Evolutionary conservation across 2,888 invertebrate genomes (phyloP).

Genomic region (Myopa tessellatipennis): DNA sequence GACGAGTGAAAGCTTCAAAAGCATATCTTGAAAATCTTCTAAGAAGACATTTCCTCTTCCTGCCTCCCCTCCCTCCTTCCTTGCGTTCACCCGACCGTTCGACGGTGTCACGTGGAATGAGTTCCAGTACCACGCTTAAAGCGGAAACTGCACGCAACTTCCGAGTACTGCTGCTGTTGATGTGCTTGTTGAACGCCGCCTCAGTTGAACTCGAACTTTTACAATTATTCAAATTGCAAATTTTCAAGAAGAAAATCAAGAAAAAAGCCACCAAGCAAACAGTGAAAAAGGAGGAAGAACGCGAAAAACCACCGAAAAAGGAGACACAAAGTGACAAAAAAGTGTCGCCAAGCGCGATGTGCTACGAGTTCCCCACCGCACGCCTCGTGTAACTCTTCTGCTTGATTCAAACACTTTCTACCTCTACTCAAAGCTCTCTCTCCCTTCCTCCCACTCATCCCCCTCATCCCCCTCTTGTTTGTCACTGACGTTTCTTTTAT

Average conservation of each 20-base stretch:
- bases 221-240: conserved; percentile 35
- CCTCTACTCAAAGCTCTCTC: neutral
- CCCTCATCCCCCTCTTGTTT: neutral
- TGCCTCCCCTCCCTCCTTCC: neutral
- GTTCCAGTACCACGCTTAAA: neutral
- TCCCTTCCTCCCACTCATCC: neutral
- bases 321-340: neutral
- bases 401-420: neutral
- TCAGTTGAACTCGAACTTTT: conserved; percentile 25
- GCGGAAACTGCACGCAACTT: conserved; percentile 29
- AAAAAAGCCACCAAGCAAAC: neutral
- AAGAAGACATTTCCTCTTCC: neutral
- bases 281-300: neutral
- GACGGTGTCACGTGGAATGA: neutral
- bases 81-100: neutral
- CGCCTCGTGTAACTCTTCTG: neutral
- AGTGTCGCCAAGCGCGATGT: too few species aligned
- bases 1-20: neutral
- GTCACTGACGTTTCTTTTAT: neutral
- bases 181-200: neutral
- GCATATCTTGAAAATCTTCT: conserved; percentile 18
- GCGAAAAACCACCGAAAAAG: neutral
- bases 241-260: conserved; percentile 1
- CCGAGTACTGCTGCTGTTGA: neutral
- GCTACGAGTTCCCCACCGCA: neutral